These are phyloP conservation scores for Agonum fuliginosum DNA, from an alignment of 2,888 invertebrate genomes.

Conservation along the genomic window DNA sequence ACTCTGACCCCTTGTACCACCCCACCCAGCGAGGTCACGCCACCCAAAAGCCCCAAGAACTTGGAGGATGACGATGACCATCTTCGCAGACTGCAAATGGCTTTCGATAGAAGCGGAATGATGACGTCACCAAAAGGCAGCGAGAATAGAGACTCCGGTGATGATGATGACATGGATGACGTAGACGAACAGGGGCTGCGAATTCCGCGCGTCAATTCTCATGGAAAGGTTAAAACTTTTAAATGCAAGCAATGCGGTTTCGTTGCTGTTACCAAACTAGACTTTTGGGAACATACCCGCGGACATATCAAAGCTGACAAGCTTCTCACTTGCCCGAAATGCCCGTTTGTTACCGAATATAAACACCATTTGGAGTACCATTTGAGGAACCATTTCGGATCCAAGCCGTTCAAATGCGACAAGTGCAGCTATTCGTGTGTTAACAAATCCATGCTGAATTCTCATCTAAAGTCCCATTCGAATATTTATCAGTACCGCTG, in stretches of 20 bases:
- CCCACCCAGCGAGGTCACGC: conserved; percentile 56
- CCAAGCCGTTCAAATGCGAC: conserved; percentile 95
- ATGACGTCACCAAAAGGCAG: conserved; percentile 66
- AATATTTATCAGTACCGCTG: conserved; percentile 95
- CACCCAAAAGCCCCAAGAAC: conserved; percentile 66
- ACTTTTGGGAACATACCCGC: conserved; percentile 94
- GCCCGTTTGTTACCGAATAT: conserved; percentile 98
- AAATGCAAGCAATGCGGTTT: conserved; percentile 95
- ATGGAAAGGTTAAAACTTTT: conserved; percentile 91
- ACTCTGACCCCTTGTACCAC: conserved; percentile 63
- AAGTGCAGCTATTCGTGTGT: conserved; percentile 94
- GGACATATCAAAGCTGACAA: conserved; percentile 96
- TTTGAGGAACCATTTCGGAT: conserved; percentile 93
- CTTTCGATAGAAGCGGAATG: conserved; percentile 68
- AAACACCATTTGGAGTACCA: conserved; percentile 99
- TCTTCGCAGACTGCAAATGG: conserved; percentile 69
- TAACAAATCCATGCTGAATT: conserved; percentile 99
- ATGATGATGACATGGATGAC: conserved; percentile 73
- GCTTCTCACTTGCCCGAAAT: conserved; percentile 90
- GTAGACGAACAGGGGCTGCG: conserved; percentile 78
- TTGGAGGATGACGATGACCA: conserved; percentile 69
- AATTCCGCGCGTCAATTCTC: conserved; percentile 81
- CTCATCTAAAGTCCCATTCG: conserved; percentile 97
- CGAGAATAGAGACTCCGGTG: conserved; percentile 68
- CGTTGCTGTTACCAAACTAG: conserved; percentile 89